These are phyloP conservation scores for Linyphia triangularis DNA, from an alignment of 2,888 invertebrate species.

Conservation along the genomic window DNA sequence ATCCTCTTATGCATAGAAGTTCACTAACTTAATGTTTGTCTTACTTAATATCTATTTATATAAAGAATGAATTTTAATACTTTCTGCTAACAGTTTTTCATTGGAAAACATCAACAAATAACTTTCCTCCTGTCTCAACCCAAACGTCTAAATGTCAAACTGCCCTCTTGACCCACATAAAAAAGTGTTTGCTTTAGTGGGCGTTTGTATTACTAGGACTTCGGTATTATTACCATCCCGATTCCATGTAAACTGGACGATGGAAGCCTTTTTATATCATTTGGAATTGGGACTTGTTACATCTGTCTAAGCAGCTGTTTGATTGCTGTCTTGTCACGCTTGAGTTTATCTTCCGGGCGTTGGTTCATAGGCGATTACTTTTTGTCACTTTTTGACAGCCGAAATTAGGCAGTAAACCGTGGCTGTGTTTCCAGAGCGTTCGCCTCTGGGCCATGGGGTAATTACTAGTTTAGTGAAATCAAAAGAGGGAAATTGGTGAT, in stretches of 20 bases:
- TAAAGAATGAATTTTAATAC: background rate
- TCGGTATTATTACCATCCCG: background rate
- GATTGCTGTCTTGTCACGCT: conserved; percentile 56
- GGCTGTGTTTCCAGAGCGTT: conserved; percentile 13
- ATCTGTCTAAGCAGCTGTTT: conserved; percentile 68
- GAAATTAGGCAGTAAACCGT: conserved; percentile 42
- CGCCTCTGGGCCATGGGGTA: conserved; percentile 6
- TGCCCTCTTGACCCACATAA: background rate
- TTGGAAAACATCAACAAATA: background rate
- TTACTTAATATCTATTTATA: no score
- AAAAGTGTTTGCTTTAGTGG: background rate
- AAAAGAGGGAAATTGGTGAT: background rate
- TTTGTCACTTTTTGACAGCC: conserved; percentile 71
- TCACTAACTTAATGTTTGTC: no score
- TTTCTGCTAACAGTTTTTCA: background rate
- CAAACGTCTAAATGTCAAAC: background rate
- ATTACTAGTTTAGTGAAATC: conserved; percentile 26
- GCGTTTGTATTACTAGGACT: background rate
- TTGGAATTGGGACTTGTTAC: conserved; percentile 55
- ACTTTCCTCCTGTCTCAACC: background rate
- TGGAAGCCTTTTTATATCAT: conserved; percentile 57
- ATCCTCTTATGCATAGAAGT: no score
- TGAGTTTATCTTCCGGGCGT: conserved; percentile 71
- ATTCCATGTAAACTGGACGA: background rate
- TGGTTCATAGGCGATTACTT: conserved; percentile 42